phyloP scores from a whole-genome alignment of 1,140 invertebrate genomes.

The Sipha flava region DNA sequence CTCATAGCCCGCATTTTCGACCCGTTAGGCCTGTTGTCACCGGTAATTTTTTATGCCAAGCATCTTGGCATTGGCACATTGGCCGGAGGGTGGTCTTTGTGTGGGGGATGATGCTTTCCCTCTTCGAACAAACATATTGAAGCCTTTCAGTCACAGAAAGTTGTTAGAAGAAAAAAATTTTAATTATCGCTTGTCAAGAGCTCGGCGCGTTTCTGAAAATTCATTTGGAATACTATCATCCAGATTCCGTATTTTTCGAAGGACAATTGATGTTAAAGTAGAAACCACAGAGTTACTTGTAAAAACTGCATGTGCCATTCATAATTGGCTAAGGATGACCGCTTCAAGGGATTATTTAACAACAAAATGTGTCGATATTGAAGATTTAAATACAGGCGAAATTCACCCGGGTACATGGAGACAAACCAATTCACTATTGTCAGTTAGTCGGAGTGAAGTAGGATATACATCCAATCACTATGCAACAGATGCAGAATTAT shows the following conservation, averaged over 20 bases:
- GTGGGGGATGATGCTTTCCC: conserved; percentile 31
- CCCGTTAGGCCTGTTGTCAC: not conserved
- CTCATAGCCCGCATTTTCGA: not conserved
- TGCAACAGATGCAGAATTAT: not conserved
- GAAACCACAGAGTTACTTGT: conserved; percentile 40
- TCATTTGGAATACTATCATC: not conserved
- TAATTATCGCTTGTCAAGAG: not conserved
- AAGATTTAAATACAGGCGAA: conserved; percentile 28
- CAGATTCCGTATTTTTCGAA: not conserved
- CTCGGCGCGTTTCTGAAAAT: not conserved
- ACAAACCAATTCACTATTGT: not conserved
- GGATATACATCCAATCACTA: not conserved
- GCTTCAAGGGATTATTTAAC: not conserved
- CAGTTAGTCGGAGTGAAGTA: not conserved
- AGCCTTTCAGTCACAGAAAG: not conserved
- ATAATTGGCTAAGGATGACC: conserved; percentile 38
- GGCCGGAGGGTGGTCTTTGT: conserved; percentile 36
- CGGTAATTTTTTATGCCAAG: not conserved
- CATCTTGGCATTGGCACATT: too few species aligned
- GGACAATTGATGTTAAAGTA: conserved; percentile 34
- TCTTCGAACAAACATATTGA: not conserved
- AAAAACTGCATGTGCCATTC: conserved; percentile 37
- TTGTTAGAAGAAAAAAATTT: not conserved
- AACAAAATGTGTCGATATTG: not conserved
- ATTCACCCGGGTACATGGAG: not conserved